Percentiles rank a stretch among this genome's conserved stretches.
These are phyloP conservation scores for Pollenia angustigena DNA, from an alignment of 2,888 invertebrate species.

Conservation along the genomic window DNA sequence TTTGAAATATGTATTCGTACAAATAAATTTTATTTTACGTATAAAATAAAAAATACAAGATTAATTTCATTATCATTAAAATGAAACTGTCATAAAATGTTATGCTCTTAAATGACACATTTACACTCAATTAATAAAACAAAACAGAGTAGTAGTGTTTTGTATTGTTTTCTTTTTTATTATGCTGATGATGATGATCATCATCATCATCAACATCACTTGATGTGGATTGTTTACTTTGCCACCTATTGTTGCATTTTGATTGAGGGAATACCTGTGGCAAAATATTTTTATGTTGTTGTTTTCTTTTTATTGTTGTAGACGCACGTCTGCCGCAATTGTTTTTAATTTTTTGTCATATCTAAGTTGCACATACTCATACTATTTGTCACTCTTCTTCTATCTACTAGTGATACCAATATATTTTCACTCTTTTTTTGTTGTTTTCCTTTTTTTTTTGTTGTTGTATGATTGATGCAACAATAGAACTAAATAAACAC, in stretches of 20 bases:
- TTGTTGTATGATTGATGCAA: constrained; percentile 57
- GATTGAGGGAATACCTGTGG: constrained; percentile 69
- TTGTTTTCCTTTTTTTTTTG: background rate
- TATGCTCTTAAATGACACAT: constrained; percentile 1
- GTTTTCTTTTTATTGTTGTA: constrained; percentile 43
- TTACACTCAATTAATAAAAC: constrained; percentile 36
- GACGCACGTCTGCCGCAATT: constrained; percentile 68
- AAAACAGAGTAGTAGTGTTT: background rate
- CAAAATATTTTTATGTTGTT: constrained; percentile 44
- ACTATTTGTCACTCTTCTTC: constrained; percentile 31
- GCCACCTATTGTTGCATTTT: constrained; percentile 61
- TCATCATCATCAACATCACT: constrained; percentile 22
- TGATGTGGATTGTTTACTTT: constrained; percentile 53
- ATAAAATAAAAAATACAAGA: constrained; percentile 54
- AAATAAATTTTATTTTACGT: constrained; percentile 33
- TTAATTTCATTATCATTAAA: constrained; percentile 72
- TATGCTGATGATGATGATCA: background rate
- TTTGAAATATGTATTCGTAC: constrained; percentile 5
- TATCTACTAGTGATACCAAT: background rate
- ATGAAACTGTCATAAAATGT: constrained; percentile 55
- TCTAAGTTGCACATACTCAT: constrained; percentile 56
- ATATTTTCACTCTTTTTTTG: background rate
- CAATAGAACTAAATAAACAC: constrained; percentile 62
- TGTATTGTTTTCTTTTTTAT: background rate
- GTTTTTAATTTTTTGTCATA: constrained; percentile 59